Evolutionary conservation across 2,113 vertebrate genomes (phyloP), one percentile per base, ranked within the genome.

Genomic region (Spea bombifrons): DNA sequence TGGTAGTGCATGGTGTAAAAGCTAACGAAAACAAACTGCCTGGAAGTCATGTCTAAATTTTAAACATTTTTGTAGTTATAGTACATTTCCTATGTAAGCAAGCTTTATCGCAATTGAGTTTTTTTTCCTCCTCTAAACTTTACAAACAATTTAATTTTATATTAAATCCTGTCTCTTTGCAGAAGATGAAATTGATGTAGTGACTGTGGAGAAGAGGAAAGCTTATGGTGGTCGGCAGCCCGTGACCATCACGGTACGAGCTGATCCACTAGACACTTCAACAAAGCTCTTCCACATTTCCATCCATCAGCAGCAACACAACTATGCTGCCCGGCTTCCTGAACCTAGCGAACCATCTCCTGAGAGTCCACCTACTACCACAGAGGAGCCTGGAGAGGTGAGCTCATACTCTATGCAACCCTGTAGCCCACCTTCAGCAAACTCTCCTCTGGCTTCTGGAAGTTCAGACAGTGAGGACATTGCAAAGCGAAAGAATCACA

Each of bases 281-380:
- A 96, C 94, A 84, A 97, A 96, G 68, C 94, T 88, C 67, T 99
- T 98, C 89, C 97, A 99, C 83, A 91, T 96, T 83, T 96, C 95
- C 0, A 92, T 98, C 73, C 97, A 98, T 84, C 94, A 94, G 81
- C 96, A 98, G 77, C 97, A 99, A 82, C 97, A 99, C 90, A 97
- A 99, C 91, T 99, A 98, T 0, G 97, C 96, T 0, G 97, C 97
- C 8, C 94, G 94, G 6, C 96, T 95, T 0, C 95, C 96, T 0
- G 96, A 96, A 3, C 84, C 89, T 12, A 89, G 89, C 7, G 81
- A 89, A 67, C 15, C 50, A 45, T 68, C 78, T 68, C 46, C 64
- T 7, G 16, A 55, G 49, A 64, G 45, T 17, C 67, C n/a, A 55
- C 45, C 53, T 13, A 57, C 61, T 68, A 7, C 43, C 47, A 16